A percentile compares a stretch with the other conserved stretches of the same genome.
Conservation (phyloP, 2,888 invertebrate genomes). For the Eupithecia subfuscata region DNA sequence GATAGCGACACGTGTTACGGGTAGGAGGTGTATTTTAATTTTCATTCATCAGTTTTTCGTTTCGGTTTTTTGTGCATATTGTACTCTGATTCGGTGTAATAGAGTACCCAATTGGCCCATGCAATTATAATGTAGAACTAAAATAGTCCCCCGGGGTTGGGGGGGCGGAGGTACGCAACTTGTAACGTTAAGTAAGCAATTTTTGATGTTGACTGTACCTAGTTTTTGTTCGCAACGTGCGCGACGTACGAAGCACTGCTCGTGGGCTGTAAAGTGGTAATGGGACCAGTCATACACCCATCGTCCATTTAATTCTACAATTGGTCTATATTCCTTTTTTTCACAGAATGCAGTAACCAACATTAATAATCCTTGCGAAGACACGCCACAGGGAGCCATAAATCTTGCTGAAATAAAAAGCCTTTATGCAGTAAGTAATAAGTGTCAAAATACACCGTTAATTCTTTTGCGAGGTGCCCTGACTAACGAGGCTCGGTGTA, state of each 20-base stretch:
- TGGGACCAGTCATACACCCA: neutral
- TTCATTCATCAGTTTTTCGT: no score
- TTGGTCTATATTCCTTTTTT: neutral
- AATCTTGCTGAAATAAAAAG: slow-evolving; percentile 61
- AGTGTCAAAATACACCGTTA: slow-evolving; percentile 79
- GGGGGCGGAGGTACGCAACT: neutral
- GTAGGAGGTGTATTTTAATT: no score
- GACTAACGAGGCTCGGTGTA: slow-evolving; percentile 72
- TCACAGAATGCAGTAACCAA: slow-evolving; percentile 29
- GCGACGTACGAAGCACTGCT: neutral
- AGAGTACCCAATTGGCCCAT: no score
- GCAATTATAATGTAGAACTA: no score
- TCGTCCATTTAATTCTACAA: neutral
- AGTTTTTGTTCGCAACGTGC: neutral
- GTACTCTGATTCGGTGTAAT: no score
- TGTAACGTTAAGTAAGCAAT: neutral
- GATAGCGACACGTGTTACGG: no score
- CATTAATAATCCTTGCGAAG: slow-evolving; percentile 41
- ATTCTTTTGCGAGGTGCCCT: slow-evolving; percentile 75
- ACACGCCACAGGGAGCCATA: slow-evolving; percentile 50
- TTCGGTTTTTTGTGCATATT: no score
- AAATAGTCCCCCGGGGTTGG: no score
- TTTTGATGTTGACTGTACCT: neutral
- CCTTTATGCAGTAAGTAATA: slow-evolving; percentile 66
- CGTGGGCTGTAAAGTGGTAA: neutral